Conservation (phyloP, 2,797 vertebrate genomes). For the Phyllotis vaccarum region DNA sequence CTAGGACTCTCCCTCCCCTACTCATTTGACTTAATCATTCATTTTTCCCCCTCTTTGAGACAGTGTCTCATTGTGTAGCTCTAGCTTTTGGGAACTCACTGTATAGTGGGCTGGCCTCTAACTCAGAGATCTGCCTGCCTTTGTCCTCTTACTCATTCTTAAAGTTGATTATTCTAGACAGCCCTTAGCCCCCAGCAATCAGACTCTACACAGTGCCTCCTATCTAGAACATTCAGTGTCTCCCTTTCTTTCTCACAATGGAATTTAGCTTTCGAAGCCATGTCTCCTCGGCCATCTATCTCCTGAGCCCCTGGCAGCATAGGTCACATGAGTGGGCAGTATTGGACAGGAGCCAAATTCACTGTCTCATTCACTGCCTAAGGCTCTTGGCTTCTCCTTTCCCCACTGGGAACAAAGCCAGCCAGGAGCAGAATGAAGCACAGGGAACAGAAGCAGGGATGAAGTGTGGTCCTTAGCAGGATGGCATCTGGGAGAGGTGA, state of each 20-base stretch:
- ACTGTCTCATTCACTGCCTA: neutral
- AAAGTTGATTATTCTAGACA: neutral
- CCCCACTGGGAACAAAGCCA: neutral
- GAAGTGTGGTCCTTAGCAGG: neutral
- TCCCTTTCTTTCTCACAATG: neutral
- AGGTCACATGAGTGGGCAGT: fast-evolving
- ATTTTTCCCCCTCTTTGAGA: neutral
- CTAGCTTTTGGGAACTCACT: neutral
- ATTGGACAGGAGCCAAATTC: neutral
- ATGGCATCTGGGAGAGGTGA: neutral
- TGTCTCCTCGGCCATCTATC: neutral
- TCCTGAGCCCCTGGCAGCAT: neutral
- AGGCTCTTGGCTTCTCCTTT: neutral
- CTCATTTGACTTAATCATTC: neutral
- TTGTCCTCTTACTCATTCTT: neutral
- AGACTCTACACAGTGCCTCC: neutral
- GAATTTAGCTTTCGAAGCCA: neutral
- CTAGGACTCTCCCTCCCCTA: neutral
- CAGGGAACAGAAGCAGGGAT: neutral
- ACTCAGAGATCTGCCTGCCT: neutral
- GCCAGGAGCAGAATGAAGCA: neutral
- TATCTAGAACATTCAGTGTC: neutral
- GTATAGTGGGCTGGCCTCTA: neutral
- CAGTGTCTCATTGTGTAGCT: neutral
- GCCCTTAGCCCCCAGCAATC: neutral